Evolutionary conservation across 2,888 invertebrate genomes (phyloP).

Genomic region (Electrophaes corylata): DNA sequence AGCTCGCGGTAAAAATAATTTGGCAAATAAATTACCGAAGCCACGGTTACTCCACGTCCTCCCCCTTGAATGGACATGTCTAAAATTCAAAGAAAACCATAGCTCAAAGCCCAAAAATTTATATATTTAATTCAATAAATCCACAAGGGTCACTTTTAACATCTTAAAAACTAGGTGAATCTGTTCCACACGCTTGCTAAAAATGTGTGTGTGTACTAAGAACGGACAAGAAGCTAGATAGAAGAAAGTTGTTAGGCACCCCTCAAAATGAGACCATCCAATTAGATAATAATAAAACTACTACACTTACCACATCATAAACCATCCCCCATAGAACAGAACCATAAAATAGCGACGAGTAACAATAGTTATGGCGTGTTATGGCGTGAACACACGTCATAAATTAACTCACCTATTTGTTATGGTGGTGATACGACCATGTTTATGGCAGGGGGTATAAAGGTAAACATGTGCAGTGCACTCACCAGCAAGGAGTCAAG

Average conservation of each 20-base stretch:
- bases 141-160: too few relatives aligned
- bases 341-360: conserved; percentile 14
- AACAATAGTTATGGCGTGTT: conserved; percentile 20
- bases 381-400: conserved; percentile 30
- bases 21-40: too few relatives aligned
- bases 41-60: too few relatives aligned
- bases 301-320: conserved; percentile 28
- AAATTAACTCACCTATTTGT: conserved; percentile 30
- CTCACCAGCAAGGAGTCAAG: neutral
- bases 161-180: too few relatives aligned
- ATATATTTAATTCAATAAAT: too few relatives aligned
- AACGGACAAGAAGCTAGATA: too few relatives aligned
- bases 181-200: too few relatives aligned
- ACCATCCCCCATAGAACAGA: conserved; percentile 22
- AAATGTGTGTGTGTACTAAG: too few relatives aligned
- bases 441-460: conserved; percentile 1
- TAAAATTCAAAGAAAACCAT: too few relatives aligned
- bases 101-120: too few relatives aligned
- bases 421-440: conserved; percentile 17
- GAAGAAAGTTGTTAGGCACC: neutral
- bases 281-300: conserved; percentile 26
- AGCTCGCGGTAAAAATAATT: too few relatives aligned
- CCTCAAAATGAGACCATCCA: conserved; percentile 16
- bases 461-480: neutral
- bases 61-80: too few relatives aligned